These are phyloP conservation scores for Eutrigla gurnardus DNA, from an alignment of 2,797 vertebrate species.

Conservation along the genomic window DNA sequence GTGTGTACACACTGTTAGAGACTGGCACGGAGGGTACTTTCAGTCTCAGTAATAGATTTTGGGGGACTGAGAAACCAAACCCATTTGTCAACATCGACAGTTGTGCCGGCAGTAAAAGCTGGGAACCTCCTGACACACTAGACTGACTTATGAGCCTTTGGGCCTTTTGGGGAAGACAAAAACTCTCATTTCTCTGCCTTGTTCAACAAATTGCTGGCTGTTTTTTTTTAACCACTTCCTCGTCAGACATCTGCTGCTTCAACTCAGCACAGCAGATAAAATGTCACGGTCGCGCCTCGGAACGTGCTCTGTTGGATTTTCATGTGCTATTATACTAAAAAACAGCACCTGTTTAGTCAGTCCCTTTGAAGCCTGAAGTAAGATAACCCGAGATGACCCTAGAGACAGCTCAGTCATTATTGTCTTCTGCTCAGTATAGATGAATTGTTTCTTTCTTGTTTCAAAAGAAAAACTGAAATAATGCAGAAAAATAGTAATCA, in stretches of 20 bases:
- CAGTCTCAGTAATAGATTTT: conserved; percentile 53
- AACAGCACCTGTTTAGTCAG: background rate
- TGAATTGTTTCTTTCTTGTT: background rate
- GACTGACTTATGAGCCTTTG: conserved; percentile 65
- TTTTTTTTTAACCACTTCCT: conserved; percentile 28
- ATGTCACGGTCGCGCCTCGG: conserved; percentile 15
- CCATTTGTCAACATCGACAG: conserved; percentile 68
- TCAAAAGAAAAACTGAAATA: background rate
- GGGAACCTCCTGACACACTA: conserved; percentile 47
- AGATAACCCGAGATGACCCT: background rate
- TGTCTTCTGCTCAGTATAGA: background rate
- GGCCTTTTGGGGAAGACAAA: conserved; percentile 45
- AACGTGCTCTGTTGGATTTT: background rate
- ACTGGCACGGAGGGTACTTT: conserved; percentile 18
- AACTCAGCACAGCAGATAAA: conserved; percentile 9
- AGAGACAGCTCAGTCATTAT: background rate
- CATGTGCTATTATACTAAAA: background rate
- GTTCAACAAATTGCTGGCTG: conserved; percentile 17
- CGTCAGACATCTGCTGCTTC: background rate
- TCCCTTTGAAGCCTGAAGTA: background rate
- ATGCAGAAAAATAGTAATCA: background rate
- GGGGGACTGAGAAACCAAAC: conserved; percentile 53
- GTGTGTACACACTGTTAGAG: conserved; percentile 26
- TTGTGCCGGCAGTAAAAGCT: conserved; percentile 53
- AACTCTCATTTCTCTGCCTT: conserved; percentile 28